Conservation (phyloP, 1,140 invertebrate genomes). For the Babylonia areolata region DNA sequence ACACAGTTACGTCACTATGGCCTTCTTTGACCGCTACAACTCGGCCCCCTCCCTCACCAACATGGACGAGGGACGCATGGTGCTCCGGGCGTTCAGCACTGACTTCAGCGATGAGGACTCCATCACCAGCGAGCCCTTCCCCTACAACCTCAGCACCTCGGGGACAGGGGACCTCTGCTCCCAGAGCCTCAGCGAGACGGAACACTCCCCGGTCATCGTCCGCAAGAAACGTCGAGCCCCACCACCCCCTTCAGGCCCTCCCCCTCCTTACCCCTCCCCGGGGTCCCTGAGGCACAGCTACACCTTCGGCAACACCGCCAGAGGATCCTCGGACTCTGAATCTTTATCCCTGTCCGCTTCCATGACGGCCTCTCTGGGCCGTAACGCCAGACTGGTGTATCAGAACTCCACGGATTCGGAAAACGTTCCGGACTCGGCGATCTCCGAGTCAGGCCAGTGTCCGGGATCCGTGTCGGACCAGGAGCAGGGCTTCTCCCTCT, state of each 20-base stretch:
- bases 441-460: background rate
- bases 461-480: background rate
- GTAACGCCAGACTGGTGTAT: background rate
- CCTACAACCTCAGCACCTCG: background rate
- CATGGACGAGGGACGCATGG: background rate
- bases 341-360: background rate
- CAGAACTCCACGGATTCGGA: slow-evolving; percentile 36
- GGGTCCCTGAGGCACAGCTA: slow-evolving; percentile 8
- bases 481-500: background rate
- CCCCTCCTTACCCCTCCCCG: background rate
- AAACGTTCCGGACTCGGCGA: slow-evolving; percentile 5
- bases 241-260: background rate
- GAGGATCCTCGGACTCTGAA: slow-evolving; percentile 24
- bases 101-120: slow-evolving; percentile 33
- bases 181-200: slow-evolving; percentile 24
- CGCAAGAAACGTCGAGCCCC: slow-evolving; percentile 20
- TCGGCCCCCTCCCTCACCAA: slow-evolving; percentile 24
- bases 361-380: background rate
- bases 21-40: slow-evolving; percentile 12
- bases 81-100: background rate
- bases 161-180: background rate
- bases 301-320: slow-evolving; percentile 10
- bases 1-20: slow-evolving; percentile 25
- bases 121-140: slow-evolving; percentile 21
- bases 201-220: slow-evolving; percentile 14